Base-by-base conservation (phyloP, 2,888 invertebrate species). In the Sesia apiformis region DNA sequence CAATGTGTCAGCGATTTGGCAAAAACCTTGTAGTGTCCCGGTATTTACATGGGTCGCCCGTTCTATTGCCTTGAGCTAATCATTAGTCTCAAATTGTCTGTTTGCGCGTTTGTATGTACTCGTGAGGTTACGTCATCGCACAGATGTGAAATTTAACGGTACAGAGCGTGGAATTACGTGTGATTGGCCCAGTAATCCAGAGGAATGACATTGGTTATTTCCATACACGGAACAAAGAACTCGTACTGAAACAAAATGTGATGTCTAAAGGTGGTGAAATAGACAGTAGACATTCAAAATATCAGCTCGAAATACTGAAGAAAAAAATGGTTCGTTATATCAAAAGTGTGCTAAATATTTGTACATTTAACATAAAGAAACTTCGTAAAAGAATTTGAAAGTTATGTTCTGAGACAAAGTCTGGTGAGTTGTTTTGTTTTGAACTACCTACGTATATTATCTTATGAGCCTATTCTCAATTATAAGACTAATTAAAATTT, bases 61-160 rank as follows among this genome's bases (percentile, higher is more conserved):
- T 72, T 84, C 84, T 78, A 79, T 79, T 74, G 76, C 85, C 85
- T 84, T 85, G 84, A 79, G 67, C 65, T 58, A 74, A 69, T 69
- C 74, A 79, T 77, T 77, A 74, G 71, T 69, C 65, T 72, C 66
- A 61, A 72, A 23, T 23, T 23, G 23, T 23, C 23, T 23, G 23
- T 23, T 23, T 23, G 23, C 23, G 23, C 23, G 23, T 23, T 23
- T 23, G 46, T 46, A 52, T 43, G 52, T 52, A n/a, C 7, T n/a
- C 41, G 52, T 52, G n/a, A 38, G 49, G 46, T 58, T 58, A 58
- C 56, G 53, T 58, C 55, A 58, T 53, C 54, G 39, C 54, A 38
- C 58, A 58, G 56, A 58, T 58, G 56, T 50, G 53, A 38, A 38
- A 52, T 53, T 40, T 7, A 46, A 46, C 46, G 4, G 46, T 46